These are phyloP conservation scores for Apamea sordens DNA, from an alignment of 2,888 invertebrate genomes.

Conservation along the genomic window DNA sequence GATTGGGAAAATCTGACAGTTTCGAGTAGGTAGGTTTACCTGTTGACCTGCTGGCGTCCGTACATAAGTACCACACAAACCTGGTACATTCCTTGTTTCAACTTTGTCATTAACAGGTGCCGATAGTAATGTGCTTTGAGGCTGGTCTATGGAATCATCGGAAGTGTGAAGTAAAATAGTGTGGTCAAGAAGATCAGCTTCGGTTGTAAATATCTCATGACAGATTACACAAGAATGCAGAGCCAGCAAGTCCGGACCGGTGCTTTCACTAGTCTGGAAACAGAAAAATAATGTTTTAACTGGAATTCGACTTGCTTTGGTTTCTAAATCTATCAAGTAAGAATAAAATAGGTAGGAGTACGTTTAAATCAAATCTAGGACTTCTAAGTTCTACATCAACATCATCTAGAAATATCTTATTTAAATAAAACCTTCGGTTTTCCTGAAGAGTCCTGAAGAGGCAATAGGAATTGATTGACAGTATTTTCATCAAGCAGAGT, in stretches of 20 bases:
- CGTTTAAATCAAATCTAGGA: background rate
- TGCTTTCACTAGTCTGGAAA: slow-evolving; percentile 64
- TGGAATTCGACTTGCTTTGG: background rate
- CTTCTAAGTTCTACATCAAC: slow-evolving; percentile 19
- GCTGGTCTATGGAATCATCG: slow-evolving; percentile 65
- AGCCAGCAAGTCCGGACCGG: slow-evolving; percentile 82
- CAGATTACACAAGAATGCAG: slow-evolving; percentile 86
- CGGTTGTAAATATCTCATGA: slow-evolving; percentile 86
- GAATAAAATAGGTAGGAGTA: no score
- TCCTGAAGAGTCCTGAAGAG: slow-evolving; percentile 76
- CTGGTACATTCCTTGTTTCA: slow-evolving; percentile 54
- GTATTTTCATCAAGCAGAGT: slow-evolving; percentile 85
- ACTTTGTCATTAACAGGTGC: slow-evolving; percentile 51
- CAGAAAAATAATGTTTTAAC: background rate
- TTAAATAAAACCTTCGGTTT: slow-evolving; percentile 71
- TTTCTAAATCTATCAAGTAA: background rate
- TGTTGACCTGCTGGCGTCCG: no score
- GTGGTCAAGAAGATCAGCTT: slow-evolving; percentile 85
- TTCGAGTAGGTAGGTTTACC: no score
- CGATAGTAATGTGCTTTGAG: slow-evolving; percentile 41
- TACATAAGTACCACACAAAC: no score
- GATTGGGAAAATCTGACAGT: no score
- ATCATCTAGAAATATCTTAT: slow-evolving; percentile 14
- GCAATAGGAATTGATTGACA: slow-evolving; percentile 85
- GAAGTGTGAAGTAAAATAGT: slow-evolving; percentile 84